Evolutionary conservation across 2,797 vertebrate species (phyloP).

Genomic region (Meda fulgida): DNA sequence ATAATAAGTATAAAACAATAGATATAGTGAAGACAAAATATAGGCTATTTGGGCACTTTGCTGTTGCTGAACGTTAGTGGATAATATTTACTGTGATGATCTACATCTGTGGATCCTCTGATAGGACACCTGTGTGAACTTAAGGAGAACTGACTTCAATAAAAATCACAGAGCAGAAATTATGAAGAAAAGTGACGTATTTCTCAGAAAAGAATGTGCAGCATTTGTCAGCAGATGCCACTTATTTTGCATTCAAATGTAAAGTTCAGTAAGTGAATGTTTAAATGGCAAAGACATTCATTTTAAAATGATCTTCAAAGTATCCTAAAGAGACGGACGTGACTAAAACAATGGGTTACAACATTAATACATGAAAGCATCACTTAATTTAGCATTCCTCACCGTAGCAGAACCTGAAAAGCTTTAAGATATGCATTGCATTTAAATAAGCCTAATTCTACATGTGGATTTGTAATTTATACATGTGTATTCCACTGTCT

Average conservation of each 20-base stretch:
- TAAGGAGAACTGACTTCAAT: background rate
- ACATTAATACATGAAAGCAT: background rate
- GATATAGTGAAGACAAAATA: background rate
- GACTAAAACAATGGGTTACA: background rate
- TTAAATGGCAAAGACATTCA: background rate
- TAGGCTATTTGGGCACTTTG: background rate
- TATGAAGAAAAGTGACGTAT: background rate
- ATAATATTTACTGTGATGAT: background rate
- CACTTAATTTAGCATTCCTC: background rate
- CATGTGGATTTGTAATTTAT: background rate
- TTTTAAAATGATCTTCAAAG: background rate
- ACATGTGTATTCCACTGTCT: background rate
- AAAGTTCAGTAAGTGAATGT: background rate
- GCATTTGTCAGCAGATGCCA: background rate
- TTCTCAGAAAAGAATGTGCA: background rate
- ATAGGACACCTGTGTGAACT: background rate
- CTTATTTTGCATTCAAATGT: no score
- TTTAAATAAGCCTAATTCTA: background rate
- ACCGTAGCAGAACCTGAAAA: background rate
- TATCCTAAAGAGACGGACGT: background rate
- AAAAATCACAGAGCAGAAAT: background rate
- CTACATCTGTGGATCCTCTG: background rate
- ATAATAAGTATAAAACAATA: background rate
- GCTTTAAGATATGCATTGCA: background rate
- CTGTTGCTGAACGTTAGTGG: no score